Evolutionary conservation across 2,888 invertebrate species (phyloP).

Genomic region (Sarcophaga carnaria): DNA sequence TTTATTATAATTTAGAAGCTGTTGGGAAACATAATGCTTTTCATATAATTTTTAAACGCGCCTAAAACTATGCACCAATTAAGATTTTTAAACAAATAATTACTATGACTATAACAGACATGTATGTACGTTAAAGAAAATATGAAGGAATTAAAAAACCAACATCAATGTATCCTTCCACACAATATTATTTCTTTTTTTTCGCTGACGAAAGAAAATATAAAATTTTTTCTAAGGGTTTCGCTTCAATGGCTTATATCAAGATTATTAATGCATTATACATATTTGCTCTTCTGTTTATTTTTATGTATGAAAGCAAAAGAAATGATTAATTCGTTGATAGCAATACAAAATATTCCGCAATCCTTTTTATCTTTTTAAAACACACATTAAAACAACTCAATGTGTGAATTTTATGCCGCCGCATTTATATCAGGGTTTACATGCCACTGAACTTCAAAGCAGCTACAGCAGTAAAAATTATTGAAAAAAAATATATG

Average conservation of each 20-base stretch:
- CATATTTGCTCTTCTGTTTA: not conserved
- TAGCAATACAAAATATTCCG: not conserved
- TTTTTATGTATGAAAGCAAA: not conserved
- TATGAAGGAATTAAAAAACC: no score
- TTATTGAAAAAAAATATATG: not conserved
- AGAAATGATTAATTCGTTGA: not conserved
- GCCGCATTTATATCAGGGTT: not conserved
- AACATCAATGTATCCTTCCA: not conserved
- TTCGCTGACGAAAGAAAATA: not conserved
- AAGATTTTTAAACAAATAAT: no score
- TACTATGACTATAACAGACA: no score
- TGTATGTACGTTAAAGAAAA: no score
- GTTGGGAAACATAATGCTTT: no score
- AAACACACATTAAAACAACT: conserved; percentile 4
- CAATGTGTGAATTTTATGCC: not conserved
- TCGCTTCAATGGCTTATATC: not conserved
- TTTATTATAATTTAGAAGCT: no score
- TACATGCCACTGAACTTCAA: conserved; percentile 22
- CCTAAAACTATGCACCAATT: no score
- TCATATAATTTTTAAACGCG: no score
- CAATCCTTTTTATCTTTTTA: conserved; percentile 24
- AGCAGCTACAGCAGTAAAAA: not conserved
- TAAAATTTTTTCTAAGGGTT: not conserved
- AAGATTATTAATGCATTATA: not conserved
- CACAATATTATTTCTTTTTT: not conserved